These are phyloP conservation scores for Maniola jurtina DNA, from an alignment of 1,140 invertebrate species.

Conservation along the genomic window DNA sequence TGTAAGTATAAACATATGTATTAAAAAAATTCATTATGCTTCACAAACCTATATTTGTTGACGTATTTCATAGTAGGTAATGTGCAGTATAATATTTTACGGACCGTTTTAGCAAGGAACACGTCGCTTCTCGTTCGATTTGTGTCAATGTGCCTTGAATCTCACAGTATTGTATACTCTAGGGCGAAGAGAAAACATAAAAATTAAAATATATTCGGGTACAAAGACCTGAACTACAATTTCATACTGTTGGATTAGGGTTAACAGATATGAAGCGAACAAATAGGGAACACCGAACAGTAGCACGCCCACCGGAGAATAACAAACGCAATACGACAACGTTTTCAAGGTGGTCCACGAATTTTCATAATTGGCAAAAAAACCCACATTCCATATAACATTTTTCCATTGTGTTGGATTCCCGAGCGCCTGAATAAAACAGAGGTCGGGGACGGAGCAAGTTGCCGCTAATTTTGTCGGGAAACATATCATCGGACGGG, in stretches of 20 bases:
- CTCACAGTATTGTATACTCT: too few relatives aligned
- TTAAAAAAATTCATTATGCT: too few relatives aligned
- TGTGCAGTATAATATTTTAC: too few relatives aligned
- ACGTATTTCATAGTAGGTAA: too few relatives aligned
- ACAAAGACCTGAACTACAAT: background rate
- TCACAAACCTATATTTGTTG: too few relatives aligned
- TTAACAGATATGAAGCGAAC: conserved; percentile 9
- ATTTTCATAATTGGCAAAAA: conserved; percentile 66
- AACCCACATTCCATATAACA: conserved; percentile 55
- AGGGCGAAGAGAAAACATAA: background rate
- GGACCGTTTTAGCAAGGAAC: too few relatives aligned
- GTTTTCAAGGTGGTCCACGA: conserved; percentile 49
- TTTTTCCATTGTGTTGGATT: conserved; percentile 57
- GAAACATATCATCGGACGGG: conserved; percentile 46
- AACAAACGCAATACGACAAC: conserved; percentile 34
- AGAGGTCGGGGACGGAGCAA: conserved; percentile 52
- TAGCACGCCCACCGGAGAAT: conserved; percentile 42
- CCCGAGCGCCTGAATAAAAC: conserved; percentile 65
- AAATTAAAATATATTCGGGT: background rate
- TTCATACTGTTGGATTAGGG: conserved; percentile 1
- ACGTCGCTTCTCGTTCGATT: too few relatives aligned
- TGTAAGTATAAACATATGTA: too few relatives aligned
- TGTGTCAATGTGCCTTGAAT: too few relatives aligned
- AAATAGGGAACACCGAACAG: background rate
- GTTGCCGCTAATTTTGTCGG: conserved; percentile 58